phyloP scores from a whole-genome alignment of 2,113 vertebrate genomes.

The Andinoacara biseriatus region DNA sequence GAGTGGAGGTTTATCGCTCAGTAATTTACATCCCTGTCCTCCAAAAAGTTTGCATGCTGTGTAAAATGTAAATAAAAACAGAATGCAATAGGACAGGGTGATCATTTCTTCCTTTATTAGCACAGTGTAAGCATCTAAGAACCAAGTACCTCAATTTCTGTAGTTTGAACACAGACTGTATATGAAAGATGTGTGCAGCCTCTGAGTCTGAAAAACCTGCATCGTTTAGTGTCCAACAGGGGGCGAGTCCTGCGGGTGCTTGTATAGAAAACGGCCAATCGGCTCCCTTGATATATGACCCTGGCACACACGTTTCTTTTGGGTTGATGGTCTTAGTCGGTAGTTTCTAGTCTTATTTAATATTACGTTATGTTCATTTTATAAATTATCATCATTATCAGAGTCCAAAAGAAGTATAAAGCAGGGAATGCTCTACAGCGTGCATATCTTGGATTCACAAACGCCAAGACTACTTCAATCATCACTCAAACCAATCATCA shows the following conservation, averaged over 20 bases:
- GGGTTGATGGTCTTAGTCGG: too few relatives aligned
- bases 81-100: neutral
- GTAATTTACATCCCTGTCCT: neutral
- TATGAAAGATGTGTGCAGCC: neutral
- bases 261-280: neutral
- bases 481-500: too few relatives aligned
- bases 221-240: neutral
- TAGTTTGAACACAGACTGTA: neutral
- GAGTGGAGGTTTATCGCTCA: neutral
- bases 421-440: neutral
- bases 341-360: neutral
- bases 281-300: neutral
- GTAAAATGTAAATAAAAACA: neutral
- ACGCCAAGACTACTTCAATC: too few relatives aligned
- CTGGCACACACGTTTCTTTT: neutral
- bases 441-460: neutral
- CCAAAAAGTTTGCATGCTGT: neutral
- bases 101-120: neutral
- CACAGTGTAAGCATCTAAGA: neutral
- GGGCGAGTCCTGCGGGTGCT: neutral
- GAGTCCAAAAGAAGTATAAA: neutral
- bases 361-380: neutral
- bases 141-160: neutral
- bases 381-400: neutral
- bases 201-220: neutral